These are phyloP conservation scores for Lepisosteus oculatus DNA, from an alignment of 2,113 vertebrate genomes.

Conservation along the genomic window DNA sequence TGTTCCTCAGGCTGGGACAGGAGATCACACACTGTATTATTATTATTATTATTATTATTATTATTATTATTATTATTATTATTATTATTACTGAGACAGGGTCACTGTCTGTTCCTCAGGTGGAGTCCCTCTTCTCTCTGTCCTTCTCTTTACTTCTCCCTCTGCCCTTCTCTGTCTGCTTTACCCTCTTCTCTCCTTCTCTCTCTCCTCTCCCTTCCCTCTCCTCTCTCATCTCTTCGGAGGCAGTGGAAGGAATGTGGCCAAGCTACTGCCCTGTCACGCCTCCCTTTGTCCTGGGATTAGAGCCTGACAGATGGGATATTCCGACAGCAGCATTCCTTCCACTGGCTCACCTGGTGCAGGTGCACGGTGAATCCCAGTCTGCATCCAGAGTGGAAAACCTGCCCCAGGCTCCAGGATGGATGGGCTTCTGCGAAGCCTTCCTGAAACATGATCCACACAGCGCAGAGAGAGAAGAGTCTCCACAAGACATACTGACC, in stretches of 20 bases:
- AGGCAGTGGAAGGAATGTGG: constrained; percentile 46
- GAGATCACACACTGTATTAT: neutral
- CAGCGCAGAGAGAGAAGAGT: constrained; percentile 8
- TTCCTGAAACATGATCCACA: too few species aligned
- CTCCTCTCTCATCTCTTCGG: constrained; percentile 17
- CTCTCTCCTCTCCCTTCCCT: constrained; percentile 16
- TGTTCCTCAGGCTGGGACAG: too few species aligned
- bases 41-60: constrained; percentile 26
- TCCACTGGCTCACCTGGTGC: too few species aligned
- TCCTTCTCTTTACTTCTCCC: constrained; percentile 33
- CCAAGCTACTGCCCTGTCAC: constrained; percentile 25
- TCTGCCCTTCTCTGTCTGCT: constrained; percentile 30
- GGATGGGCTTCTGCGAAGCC: too few species aligned
- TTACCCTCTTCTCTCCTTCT: constrained; percentile 18
- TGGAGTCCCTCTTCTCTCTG: constrained; percentile 25
- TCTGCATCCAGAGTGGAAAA: too few species aligned
- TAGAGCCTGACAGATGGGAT: neutral
- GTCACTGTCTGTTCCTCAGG: neutral
- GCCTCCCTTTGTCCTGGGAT: constrained; percentile 12
- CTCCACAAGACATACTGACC: neutral
- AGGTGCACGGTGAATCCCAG: too few species aligned
- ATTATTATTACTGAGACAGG: too few species aligned
- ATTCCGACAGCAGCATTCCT: too few species aligned
- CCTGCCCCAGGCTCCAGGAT: too few species aligned
- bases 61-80: too few species aligned